Evolutionary conservation across 64 coral and sea anemone genomes (phyloP).

Genomic region (Hydrozoanthus tunicans): DNA sequence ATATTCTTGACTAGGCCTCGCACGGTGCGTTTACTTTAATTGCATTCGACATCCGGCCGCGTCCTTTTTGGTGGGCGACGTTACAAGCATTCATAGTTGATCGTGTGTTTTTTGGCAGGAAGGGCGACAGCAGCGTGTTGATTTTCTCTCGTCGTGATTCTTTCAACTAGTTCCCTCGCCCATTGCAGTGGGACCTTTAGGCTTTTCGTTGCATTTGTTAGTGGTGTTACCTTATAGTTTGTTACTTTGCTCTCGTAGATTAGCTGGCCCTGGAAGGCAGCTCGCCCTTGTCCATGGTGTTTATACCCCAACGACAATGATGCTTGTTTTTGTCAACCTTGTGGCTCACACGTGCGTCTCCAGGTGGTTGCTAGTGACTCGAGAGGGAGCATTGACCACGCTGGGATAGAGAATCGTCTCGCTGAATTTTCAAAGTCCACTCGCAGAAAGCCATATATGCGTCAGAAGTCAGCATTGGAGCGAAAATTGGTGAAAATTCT

Average conservation of each 20-base stretch:
- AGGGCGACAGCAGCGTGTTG: too few relatives aligned
- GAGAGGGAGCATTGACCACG: constrained; percentile 19
- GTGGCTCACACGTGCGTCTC: neutral
- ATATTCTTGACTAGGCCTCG: constrained; percentile 3
- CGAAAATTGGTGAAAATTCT: constrained; percentile 16
- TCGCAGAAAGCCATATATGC: constrained; percentile 7
- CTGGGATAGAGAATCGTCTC: neutral
- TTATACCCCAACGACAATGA: too few relatives aligned
- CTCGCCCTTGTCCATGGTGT: too few relatives aligned
- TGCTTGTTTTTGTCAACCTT: too few relatives aligned
- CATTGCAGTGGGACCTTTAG: too few relatives aligned
- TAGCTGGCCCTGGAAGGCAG: too few relatives aligned
- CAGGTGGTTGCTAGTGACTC: neutral
- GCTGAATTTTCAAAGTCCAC: neutral
- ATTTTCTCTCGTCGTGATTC: too few relatives aligned
- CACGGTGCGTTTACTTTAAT: constrained; percentile 39
- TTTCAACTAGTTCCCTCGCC: too few relatives aligned
- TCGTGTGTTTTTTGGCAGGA: too few relatives aligned
- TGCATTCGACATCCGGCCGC: constrained; percentile 24
- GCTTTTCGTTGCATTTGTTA: too few relatives aligned
- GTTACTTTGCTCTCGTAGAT: too few relatives aligned
- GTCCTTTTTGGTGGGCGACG: constrained; percentile 49
- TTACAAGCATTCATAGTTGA: constrained; percentile 32
- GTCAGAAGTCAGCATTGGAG: constrained; percentile 43
- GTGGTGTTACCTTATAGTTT: too few relatives aligned